Conservation (phyloP, 2,113 vertebrate genomes). For the Vulpes lagopus region DNA sequence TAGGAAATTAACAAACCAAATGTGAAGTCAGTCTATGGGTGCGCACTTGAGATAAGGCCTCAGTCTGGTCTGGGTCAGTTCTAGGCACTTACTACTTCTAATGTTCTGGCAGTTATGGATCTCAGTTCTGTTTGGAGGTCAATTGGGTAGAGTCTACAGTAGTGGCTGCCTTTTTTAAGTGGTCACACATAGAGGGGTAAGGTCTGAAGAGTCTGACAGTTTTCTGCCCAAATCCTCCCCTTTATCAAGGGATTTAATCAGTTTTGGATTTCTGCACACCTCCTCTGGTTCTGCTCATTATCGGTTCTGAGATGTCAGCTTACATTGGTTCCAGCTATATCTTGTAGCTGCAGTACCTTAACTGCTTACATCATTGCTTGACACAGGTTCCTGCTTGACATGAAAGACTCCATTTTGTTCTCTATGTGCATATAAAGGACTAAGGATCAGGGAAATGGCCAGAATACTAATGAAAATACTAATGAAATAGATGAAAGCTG, state of each 20-base stretch:
- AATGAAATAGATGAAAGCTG: not conserved
- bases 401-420: not conserved
- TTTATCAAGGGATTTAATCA: not conserved
- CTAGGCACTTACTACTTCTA: not conserved
- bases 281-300: not conserved
- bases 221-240: not conserved
- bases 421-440: not conserved
- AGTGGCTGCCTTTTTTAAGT: not conserved
- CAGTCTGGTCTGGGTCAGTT: not conserved
- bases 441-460: not conserved
- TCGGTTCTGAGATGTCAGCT: not conserved
- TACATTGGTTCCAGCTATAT: not conserved
- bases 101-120: not conserved
- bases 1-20: not conserved
- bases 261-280: not conserved
- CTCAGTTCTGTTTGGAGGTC: not conserved
- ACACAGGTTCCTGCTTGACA: not conserved
- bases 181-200: not conserved
- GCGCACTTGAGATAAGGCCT: not conserved
- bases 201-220: not conserved
- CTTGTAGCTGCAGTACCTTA: not conserved
- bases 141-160: not conserved
- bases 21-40: not conserved
- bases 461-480: not conserved
- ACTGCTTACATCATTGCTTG: not conserved